phyloP scores from a whole-genome alignment of 2,797 vertebrate genomes.

The Cheirogaleus major region DNA sequence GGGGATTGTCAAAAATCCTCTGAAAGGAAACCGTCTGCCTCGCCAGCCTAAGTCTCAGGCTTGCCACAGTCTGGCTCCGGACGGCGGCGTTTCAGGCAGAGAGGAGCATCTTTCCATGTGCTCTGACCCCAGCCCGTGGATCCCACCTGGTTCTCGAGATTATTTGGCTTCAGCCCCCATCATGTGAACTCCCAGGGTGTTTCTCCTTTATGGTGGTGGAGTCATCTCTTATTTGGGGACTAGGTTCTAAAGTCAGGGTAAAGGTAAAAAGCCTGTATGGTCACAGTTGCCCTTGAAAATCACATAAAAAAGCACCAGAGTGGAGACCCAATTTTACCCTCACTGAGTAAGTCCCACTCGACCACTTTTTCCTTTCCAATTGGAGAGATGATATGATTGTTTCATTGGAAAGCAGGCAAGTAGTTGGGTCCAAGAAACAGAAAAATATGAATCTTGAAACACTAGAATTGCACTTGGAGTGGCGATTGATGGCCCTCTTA shows the following conservation, averaged over 20 bases:
- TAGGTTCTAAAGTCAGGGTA: neutral
- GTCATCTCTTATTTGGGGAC: neutral
- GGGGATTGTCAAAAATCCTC: neutral
- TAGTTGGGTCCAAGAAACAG: neutral
- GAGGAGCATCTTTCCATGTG: neutral
- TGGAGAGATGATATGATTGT: neutral
- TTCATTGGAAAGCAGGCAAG: neutral
- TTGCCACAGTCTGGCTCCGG: neutral
- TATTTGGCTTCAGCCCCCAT: neutral
- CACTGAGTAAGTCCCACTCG: neutral
- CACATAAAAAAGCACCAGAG: neutral
- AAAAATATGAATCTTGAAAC: neutral
- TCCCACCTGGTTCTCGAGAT: neutral
- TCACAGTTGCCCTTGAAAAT: neutral
- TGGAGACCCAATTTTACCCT: neutral
- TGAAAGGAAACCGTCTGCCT: neutral
- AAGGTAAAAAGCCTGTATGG: neutral
- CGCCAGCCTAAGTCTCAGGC: neutral
- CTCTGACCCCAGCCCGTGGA: neutral
- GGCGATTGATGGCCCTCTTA: neutral
- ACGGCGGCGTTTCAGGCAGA: neutral
- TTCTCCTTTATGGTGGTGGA: neutral
- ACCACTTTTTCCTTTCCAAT: neutral
- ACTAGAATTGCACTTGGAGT: neutral
- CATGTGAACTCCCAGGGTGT: neutral